Percentiles rank a stretch among this genome's conserved stretches.
Conservation (phyloP, 2,797 vertebrate species). For the Acipenser transmontanus region DNA sequence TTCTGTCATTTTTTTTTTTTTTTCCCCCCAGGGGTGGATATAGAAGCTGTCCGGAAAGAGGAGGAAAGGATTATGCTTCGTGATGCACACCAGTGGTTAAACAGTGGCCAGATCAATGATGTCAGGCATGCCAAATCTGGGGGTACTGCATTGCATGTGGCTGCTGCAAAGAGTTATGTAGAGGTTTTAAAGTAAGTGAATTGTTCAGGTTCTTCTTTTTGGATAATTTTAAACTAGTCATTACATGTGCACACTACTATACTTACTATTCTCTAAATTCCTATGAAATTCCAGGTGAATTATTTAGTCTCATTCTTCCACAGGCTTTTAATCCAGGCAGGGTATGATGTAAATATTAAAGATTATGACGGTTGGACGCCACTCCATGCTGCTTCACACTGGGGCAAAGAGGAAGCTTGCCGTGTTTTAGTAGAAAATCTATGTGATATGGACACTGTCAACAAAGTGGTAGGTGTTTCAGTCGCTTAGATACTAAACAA, state of each 20-base stretch:
- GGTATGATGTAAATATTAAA: slow-evolving; percentile 98
- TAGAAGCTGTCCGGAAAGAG: slow-evolving; percentile 94
- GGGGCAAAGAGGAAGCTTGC: slow-evolving; percentile 98
- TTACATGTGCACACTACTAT: neutral
- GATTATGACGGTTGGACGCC: slow-evolving; percentile 98
- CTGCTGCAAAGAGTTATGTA: slow-evolving; percentile 92
- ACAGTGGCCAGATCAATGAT: slow-evolving; percentile 91
- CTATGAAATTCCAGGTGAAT: neutral
- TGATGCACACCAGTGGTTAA: slow-evolving; percentile 95
- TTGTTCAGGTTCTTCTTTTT: neutral
- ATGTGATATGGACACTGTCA: slow-evolving; percentile 92
- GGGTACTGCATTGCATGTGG: slow-evolving; percentile 93
- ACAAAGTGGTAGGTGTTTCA: slow-evolving; percentile 86
- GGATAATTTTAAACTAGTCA: neutral
- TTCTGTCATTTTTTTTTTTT: no score
- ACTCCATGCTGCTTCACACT: slow-evolving; percentile 93
- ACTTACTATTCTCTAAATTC: neutral
- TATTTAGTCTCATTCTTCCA: neutral
- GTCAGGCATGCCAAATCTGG: slow-evolving; percentile 88
- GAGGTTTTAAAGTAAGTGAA: slow-evolving; percentile 97
- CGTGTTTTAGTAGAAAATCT: slow-evolving; percentile 92
- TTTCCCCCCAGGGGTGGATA: slow-evolving; percentile 76
- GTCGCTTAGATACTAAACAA: neutral
- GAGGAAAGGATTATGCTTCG: slow-evolving; percentile 94
- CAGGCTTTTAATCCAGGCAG: slow-evolving; percentile 98